A percentile compares a stretch with the other conserved stretches of the same genome.
Conservation (phyloP, 2,888 invertebrate genomes). For the Amphiduros pacificus region DNA sequence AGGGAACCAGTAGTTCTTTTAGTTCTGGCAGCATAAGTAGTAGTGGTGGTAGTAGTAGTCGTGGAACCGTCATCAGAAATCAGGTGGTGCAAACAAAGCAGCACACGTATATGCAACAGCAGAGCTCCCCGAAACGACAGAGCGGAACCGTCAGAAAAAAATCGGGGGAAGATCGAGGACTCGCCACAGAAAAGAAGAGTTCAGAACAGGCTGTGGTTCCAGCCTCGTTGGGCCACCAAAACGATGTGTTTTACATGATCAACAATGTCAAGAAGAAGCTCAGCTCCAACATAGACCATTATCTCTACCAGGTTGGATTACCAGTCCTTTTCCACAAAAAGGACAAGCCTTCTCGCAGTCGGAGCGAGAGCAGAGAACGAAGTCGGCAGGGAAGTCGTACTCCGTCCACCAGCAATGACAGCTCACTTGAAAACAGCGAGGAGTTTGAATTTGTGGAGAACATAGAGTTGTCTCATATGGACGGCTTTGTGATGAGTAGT, state of each 20-base stretch:
- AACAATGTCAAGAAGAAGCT: conserved; percentile 17
- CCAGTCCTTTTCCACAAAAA: neutral
- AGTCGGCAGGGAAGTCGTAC: neutral
- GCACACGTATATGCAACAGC: no score
- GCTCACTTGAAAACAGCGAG: conserved; percentile 14
- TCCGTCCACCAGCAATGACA: neutral
- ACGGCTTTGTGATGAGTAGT: conserved; percentile 19
- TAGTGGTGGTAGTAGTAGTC: no score
- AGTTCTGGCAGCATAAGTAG: no score
- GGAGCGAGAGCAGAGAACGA: neutral
- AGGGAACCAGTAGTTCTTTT: no score
- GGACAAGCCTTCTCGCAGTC: neutral
- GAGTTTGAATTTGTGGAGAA: conserved; percentile 26
- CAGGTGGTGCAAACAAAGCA: no score
- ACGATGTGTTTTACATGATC: conserved; percentile 11
- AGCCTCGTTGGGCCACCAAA: no score
- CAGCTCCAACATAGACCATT: conserved; percentile 14
- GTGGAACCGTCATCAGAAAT: no score
- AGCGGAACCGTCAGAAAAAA: no score
- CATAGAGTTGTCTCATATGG: conserved; percentile 30
- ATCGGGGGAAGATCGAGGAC: no score
- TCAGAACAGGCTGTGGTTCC: no score
- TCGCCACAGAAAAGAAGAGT: no score
- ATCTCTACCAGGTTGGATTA: neutral
- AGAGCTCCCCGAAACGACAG: no score